Evolutionary conservation across 2,797 vertebrate genomes (phyloP), one percentile per base, ranked within the genome.

Genomic region (Tadarida brasiliensis): DNA sequence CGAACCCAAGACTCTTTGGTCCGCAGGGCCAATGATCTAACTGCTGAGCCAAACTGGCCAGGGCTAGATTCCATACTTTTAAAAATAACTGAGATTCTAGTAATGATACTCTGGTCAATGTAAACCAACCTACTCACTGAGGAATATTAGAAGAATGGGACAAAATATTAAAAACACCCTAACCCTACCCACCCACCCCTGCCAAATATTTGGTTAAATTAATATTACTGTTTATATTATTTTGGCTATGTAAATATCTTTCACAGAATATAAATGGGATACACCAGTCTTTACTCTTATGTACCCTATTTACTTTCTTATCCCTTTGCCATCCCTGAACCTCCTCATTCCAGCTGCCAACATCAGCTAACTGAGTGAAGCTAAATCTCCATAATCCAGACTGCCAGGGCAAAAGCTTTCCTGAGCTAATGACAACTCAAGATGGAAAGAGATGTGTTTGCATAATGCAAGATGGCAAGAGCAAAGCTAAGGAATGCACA

Each of bases 181-280:
- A 44, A 44, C 39, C 39, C 39, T 44, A 44, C 39, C 39, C 39
- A 44, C 26, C 33, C 17, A 10, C 28, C 9, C 12, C 15, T 87
- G 19, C 44, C 70, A 93, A 81, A 93, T 39, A 76, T 7, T 82
- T 82, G 80, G 7, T 76, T 83, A 84, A 57, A 51, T 95, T 70
- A 85, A 51, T 49, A 74, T 91, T 93, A 57, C 30, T 67, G 33
- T 14, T n/a, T 76, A 6, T 87, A 16, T 90, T 74, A 65, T 77
- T 90, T 86, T 82, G 67, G 17, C 28, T 71, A 54, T 65, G 11
- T 22, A 78, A 76, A 74, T 85, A 44, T 68, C 89, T 96, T 78
- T 76, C 22, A 80, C 35, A 88, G 87, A 84, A 70, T 87, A 17
- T 54, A 33, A 90, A 30, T 54, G 49, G 4, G 12, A 9, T 56